Evolutionary conservation across 2,888 invertebrate species (phyloP).

Genomic region (Eupithecia exiguata): DNA sequence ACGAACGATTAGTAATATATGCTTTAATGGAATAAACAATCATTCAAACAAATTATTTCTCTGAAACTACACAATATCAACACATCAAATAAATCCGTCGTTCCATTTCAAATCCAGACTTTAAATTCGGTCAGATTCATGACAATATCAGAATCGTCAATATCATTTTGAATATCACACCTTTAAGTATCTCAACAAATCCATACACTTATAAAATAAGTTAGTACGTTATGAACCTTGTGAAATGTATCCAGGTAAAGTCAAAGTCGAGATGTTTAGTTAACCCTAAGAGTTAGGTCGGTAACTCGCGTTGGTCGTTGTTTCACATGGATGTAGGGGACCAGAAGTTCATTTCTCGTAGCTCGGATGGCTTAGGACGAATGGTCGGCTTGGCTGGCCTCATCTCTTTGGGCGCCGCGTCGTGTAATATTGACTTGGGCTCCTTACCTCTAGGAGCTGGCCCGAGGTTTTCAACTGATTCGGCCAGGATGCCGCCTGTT

Average conservation of each 20-base stretch:
- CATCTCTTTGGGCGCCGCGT: conserved; percentile 55
- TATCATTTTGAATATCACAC: conserved; percentile 21
- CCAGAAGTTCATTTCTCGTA: conserved; percentile 93
- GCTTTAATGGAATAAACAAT: conserved; percentile 20
- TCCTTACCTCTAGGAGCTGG: conserved; percentile 65
- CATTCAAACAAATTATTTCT: neutral
- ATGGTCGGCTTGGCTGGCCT: conserved; percentile 59
- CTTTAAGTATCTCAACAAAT: conserved; percentile 11
- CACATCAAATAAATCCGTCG: conserved; percentile 21
- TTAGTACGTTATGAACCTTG: conserved; percentile 32
- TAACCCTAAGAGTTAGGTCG: conserved; percentile 34
- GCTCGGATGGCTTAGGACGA: conserved; percentile 83
- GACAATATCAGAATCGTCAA: conserved; percentile 9
- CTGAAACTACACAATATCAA: conserved; percentile 15
- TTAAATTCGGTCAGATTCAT: conserved; percentile 5
- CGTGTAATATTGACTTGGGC: conserved; percentile 47
- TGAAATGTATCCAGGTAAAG: conserved; percentile 24
- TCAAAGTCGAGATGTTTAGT: neutral
- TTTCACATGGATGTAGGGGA: conserved; percentile 92
- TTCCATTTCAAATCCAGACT: conserved; percentile 9
- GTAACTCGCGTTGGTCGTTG: conserved; percentile 26
- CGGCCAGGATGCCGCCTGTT: conserved; percentile 64
- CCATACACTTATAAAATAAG: neutral
- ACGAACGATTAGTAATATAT: conserved; percentile 23
- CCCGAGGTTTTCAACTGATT: conserved; percentile 77